These are phyloP conservation scores for Ecliptopera silaceata DNA, from an alignment of 2,888 invertebrate genomes.

Conservation along the genomic window DNA sequence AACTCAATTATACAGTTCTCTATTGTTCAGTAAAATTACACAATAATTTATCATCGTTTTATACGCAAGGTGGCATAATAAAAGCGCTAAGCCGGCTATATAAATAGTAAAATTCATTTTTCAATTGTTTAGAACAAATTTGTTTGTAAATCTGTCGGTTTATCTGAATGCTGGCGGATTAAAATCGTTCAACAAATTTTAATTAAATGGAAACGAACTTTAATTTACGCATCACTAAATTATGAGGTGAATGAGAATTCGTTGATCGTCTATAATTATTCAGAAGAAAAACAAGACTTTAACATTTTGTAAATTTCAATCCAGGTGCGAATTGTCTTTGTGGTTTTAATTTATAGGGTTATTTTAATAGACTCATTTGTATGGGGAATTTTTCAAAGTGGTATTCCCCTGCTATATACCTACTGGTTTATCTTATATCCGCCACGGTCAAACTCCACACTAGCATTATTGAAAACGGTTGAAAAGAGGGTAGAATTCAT, in stretches of 20 bases:
- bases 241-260: slow-evolving; percentile 24
- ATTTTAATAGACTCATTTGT: too few species aligned
- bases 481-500: neutral
- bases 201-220: slow-evolving; percentile 22
- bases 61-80: too few species aligned
- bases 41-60: too few species aligned
- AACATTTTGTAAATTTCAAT: neutral
- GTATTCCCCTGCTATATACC: neutral
- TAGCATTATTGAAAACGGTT: neutral
- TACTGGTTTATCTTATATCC: neutral
- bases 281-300: neutral
- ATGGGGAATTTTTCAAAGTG: neutral
- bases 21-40: too few species aligned
- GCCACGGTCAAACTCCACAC: neutral
- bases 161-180: too few species aligned
- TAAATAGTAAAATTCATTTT: too few species aligned
- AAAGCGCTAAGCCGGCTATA: too few species aligned
- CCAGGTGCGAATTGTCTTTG: neutral
- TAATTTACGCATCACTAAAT: slow-evolving; percentile 26
- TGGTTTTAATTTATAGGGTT: too few species aligned
- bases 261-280: slow-evolving; percentile 12
- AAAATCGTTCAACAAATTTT: neutral
- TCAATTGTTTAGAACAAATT: too few species aligned
- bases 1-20: too few species aligned
- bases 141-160: too few species aligned